These are phyloP conservation scores for Arge pagana DNA, from an alignment of 2,888 invertebrate genomes.

Conservation along the genomic window DNA sequence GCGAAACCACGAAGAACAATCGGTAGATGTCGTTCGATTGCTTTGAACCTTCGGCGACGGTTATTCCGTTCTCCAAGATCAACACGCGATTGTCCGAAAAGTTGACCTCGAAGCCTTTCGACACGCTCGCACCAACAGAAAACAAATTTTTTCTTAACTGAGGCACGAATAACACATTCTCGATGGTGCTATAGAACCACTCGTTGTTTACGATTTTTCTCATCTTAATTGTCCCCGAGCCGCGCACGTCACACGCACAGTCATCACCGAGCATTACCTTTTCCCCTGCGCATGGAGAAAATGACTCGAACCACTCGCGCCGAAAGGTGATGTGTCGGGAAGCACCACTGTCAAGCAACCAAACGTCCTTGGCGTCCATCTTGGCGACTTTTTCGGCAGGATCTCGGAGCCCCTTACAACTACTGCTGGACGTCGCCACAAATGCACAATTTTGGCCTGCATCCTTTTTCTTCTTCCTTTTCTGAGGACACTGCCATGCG, in stretches of 20 bases:
- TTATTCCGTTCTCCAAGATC: not conserved
- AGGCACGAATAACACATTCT: conserved; percentile 38
- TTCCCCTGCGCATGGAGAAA: conserved; percentile 8
- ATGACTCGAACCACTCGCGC: conserved; percentile 32
- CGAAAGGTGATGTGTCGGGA: conserved; percentile 29
- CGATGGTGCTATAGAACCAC: conserved; percentile 29
- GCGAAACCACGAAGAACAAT: conserved; percentile 26
- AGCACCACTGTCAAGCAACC: conserved; percentile 35
- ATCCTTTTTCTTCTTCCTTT: conserved; percentile 11
- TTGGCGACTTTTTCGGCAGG: not conserved
- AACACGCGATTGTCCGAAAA: conserved; percentile 6
- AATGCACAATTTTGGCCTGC: conserved; percentile 21
- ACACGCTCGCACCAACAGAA: conserved; percentile 32
- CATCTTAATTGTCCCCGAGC: conserved; percentile 29
- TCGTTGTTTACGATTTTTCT: conserved; percentile 26
- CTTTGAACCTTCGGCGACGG: conserved; percentile 8
- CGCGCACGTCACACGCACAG: conserved; percentile 24
- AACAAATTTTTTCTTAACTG: conserved; percentile 35
- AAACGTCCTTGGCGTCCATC: conserved; percentile 25
- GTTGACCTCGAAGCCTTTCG: conserved; percentile 22
- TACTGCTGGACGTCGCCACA: conserved; percentile 12
- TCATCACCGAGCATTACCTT: conserved; percentile 31
- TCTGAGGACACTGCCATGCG: conserved; percentile 22
- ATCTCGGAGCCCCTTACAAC: conserved; percentile 12
- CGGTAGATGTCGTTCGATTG: conserved; percentile 28